Conservation (phyloP, 2,797 vertebrate species). For the Alfaro cultratus region DNA sequence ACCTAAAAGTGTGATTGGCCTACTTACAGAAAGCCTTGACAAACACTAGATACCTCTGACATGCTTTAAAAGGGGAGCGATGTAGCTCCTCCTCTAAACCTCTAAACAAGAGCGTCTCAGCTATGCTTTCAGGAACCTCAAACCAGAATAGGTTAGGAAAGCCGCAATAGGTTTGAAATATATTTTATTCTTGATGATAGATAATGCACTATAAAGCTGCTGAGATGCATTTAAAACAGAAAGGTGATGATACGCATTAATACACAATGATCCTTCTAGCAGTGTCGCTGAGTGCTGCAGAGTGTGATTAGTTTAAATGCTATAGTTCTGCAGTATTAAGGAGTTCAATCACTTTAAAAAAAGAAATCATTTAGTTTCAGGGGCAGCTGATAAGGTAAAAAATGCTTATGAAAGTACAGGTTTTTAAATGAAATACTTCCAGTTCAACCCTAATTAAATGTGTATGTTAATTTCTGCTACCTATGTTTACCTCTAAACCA, state of each 20-base stretch:
- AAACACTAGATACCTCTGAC: conserved; percentile 4
- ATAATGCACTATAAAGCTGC: background rate
- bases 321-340: background rate
- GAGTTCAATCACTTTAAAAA: background rate
- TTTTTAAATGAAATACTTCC: background rate
- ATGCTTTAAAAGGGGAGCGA: conserved; percentile 5
- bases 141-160: background rate
- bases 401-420: background rate
- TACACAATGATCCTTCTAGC: background rate
- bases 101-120: background rate
- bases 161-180: background rate
- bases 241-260: background rate
- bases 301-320: background rate
- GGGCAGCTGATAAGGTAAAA: background rate
- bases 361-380: background rate
- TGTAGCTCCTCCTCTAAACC: background rate
- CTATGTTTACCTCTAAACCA: background rate
- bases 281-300: background rate
- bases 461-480: background rate
- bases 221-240: background rate
- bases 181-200: background rate
- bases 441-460: background rate
- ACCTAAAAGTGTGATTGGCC: conserved; percentile 20
- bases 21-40: conserved; percentile 12
- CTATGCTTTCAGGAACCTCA: background rate